phyloP scores from a whole-genome alignment of 2,113 vertebrate genomes.

The Rhinogobius similis region DNA sequence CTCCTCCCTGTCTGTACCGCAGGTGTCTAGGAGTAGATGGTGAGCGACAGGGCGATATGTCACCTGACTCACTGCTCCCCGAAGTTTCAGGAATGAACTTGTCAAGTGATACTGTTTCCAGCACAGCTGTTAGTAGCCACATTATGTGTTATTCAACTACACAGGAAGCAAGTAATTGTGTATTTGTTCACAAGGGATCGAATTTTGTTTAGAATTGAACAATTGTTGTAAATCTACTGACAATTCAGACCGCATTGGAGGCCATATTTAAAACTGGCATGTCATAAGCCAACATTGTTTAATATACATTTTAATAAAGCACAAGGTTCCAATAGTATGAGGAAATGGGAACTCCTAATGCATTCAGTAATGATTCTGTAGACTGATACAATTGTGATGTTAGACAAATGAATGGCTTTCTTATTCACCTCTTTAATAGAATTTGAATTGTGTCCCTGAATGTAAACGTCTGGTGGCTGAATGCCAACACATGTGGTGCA shows the following conservation, averaged over 20 bases:
- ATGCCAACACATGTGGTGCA: constrained; percentile 14
- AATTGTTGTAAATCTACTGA: too few species aligned
- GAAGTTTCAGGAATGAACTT: constrained; percentile 83
- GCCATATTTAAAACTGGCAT: too few species aligned
- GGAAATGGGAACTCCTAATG: background rate
- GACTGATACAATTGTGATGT: too few species aligned
- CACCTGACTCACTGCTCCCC: constrained; percentile 75
- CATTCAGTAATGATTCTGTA: background rate
- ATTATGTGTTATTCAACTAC: background rate
- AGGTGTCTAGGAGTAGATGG: constrained; percentile 89
- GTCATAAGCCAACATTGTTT: too few species aligned
- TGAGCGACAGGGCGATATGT: constrained; percentile 86
- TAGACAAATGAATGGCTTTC: too few species aligned
- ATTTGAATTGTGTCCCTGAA: background rate
- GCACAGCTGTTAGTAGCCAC: constrained; percentile 76
- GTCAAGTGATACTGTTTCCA: constrained; percentile 86
- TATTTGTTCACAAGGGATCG: too few species aligned
- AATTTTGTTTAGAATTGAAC: too few species aligned
- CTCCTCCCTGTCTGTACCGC: constrained; percentile 86
- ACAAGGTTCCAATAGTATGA: too few species aligned
- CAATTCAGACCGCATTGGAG: too few species aligned
- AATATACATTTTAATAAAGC: too few species aligned
- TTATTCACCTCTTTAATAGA: background rate
- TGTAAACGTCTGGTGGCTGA: constrained; percentile 8
- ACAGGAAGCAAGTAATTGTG: background rate